Evolutionary conservation across 1,140 invertebrate species (phyloP), one percentile per base, ranked within the genome.

Genomic region (Akabosia matsudoensis): DNA sequence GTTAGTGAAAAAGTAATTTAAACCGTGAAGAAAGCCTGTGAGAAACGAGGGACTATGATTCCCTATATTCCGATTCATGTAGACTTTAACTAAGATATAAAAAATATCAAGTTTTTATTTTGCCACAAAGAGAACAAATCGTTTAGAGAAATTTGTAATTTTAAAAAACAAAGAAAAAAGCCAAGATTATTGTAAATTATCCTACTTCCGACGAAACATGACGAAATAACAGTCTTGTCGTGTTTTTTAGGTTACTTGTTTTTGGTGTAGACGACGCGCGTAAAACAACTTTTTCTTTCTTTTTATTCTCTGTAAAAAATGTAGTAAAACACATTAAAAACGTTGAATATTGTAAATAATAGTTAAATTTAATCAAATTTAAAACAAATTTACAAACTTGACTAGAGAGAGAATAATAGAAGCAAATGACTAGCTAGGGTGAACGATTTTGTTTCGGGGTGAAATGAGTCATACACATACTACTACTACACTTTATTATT

Each of bases 41-140:
- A 67, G n/a, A n/a, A n/a, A n/a, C n/a, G n/a, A 67, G 61, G 61
- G 61, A 67, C 54, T 61, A 67, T 67, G 61, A 31, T 67, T 67
- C 61, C 61, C 61, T 67, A 67, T n/a, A n/a, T 67, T 67, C 61
- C 61, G 61, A 67, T 67, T 67, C 61, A 67, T n/a, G 61, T 67
- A 67, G 24, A 67, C 61, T 67, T 67, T n/a, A 61, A 61, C 54
- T n/a, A 61, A 61, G 24, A 45, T 45, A 14, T n/a, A 61, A 61
- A n/a, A 61, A n/a, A 22, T 61, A 61, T 16, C 54, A 67, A n/a
- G 61, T 67, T 30, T 67, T 24, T 30, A 10, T 67, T 67, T 67
- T 67, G 61, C 61, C 61, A 67, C 61, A 67, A 2, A n/a, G n/a
- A n/a, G n/a, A n/a, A n/a, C n/a, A n/a, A n/a, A n/a, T n/a, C n/a